Evolutionary conservation across 2,888 invertebrate genomes (phyloP), one percentile per base, ranked within the genome.

Genomic region (Harpalus rubripes): DNA sequence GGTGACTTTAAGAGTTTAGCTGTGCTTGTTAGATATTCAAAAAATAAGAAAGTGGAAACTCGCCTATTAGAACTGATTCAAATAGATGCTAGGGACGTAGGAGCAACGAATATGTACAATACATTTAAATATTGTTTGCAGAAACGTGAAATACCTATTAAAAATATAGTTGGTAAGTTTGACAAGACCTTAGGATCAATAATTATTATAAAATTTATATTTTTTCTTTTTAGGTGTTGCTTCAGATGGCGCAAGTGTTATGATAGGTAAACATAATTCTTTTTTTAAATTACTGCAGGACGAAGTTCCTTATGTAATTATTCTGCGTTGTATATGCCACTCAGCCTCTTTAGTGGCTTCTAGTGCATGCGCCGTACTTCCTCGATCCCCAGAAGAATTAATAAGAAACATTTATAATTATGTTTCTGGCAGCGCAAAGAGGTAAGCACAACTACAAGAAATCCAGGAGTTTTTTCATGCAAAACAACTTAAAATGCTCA

Each of bases 401-500:
- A 26, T 80, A 32, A 22, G 80, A 80, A 39, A 26, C 26, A 61
- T 59, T 10, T 26, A 32, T 41, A 61, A 8, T 61, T 59, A 80
- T 16, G 15, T 80, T 4, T 61, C 32, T 59, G 80, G 59, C 12
- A 80, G 80, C 22, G 32, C 80, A 59, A 80, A 80, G 26, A 12
- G 80, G n/a, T 59, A 39, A 18, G 61, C 22, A n/a, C 32, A 86
- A 52, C 61, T 86, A 12, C 61, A 72, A 74, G 82, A 87, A 41
- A 84, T 86, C 10, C 65, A 86, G 44, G 63, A 52, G 32, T 39
- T 85, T 12, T 76, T 87, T 7, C 76, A 86, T 59, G 61, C 58
- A 26, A 84, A 86, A 58, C 84, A 86, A 63, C 80, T 74, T 59
- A 86, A 84, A 78, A 85, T 86, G 39, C 26, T 86, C 22, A 65